A percentile compares a stretch with the other conserved stretches of the same genome.
These are phyloP conservation scores for Dryobates pubescens DNA, from an alignment of 2,797 vertebrate species.

Conservation along the genomic window DNA sequence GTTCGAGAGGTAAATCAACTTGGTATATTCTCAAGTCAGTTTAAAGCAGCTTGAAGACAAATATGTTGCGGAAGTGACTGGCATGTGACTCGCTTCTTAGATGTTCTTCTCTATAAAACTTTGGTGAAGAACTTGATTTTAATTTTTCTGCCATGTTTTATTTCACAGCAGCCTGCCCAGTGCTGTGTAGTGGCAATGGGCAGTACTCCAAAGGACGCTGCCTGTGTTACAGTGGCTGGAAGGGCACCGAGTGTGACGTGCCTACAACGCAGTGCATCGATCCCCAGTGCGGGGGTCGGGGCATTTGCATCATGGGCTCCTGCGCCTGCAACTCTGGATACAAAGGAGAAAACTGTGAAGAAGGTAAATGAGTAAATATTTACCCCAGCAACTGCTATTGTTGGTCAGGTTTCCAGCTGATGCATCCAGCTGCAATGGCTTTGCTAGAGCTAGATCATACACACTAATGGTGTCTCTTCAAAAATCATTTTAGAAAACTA, in stretches of 20 bases:
- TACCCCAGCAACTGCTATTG: background rate
- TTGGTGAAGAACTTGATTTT: background rate
- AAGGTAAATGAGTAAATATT: slow-evolving; percentile 84
- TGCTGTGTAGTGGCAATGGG: slow-evolving; percentile 95
- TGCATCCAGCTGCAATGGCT: background rate
- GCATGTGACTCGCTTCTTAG: background rate
- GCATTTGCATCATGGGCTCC: slow-evolving; percentile 91
- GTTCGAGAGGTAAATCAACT: slow-evolving; percentile 90
- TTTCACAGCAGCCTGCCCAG: slow-evolving; percentile 91
- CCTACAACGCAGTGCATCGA: slow-evolving; percentile 91
- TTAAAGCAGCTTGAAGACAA: slow-evolving; percentile 5
- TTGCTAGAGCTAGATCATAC: background rate
- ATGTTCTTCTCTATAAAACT: slow-evolving; percentile 7
- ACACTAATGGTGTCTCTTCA: background rate
- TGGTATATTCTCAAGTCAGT: slow-evolving; percentile 23
- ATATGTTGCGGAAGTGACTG: background rate
- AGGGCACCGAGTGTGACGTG: slow-evolving; percentile 95
- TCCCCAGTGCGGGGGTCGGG: slow-evolving; percentile 90
- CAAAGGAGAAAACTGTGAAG: slow-evolving; percentile 93
- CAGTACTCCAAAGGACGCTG: slow-evolving; percentile 98
- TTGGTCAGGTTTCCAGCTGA: background rate
- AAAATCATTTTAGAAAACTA: background rate
- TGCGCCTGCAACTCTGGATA: slow-evolving; percentile 94
- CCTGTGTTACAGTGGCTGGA: slow-evolving; percentile 98
- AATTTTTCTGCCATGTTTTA: slow-evolving; percentile 43